phyloP scores from a whole-genome alignment of 2,888 invertebrate genomes.

The Notodonta dromedarius region DNA sequence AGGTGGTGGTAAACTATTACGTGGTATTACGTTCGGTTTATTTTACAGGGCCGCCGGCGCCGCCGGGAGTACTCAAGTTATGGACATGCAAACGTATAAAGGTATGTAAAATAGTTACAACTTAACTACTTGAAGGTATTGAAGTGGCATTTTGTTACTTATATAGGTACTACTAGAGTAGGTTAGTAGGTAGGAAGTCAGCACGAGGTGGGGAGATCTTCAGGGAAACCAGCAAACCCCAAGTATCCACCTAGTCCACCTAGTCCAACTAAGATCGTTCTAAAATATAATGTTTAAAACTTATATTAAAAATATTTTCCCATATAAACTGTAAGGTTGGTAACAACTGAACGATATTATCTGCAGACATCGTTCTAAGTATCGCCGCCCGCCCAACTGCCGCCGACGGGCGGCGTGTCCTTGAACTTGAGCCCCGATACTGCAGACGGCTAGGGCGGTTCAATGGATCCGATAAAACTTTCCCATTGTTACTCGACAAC shows the following conservation, averaged over 20 bases:
- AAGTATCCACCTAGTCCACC: no score
- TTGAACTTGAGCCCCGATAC: constrained; percentile 2
- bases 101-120: no score
- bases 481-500: neutral
- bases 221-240: no score
- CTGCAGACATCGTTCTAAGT: neutral
- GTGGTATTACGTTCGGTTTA: neutral
- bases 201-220: no score
- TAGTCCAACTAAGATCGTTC: no score
- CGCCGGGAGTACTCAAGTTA: neutral
- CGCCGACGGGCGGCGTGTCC: neutral
- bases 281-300: no score
- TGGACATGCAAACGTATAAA: neutral
- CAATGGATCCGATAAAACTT: constrained; percentile 2
- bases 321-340: no score
- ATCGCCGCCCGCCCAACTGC: neutral
- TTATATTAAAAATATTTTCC: no score
- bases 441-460: neutral
- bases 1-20: neutral
- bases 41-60: neutral
- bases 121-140: no score
- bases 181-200: no score
- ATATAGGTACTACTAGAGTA: no score
- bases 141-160: no score
- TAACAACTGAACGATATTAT: neutral